Percentiles rank a stretch among this genome's conserved stretches.
phyloP scores from a whole-genome alignment of 2,113 vertebrate genomes.

The Mobula birostris region DNA sequence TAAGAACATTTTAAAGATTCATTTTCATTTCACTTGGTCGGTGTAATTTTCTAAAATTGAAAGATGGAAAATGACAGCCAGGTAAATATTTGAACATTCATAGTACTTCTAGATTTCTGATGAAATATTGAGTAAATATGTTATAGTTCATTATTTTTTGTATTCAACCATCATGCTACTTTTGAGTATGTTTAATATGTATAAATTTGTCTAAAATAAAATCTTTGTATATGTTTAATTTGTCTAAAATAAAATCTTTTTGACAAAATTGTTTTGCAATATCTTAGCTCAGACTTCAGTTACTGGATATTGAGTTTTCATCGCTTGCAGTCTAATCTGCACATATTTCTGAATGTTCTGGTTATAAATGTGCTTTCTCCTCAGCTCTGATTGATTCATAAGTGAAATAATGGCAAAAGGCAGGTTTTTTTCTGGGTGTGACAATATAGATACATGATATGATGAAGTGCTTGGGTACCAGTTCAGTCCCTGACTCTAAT shows the following conservation, averaged over 20 bases:
- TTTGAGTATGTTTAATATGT: not conserved
- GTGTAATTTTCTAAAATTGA: not conserved
- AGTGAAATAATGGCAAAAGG: not conserved
- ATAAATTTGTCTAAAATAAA: not conserved
- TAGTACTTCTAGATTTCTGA: not conserved
- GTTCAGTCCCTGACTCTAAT: slow-evolving; percentile 22
- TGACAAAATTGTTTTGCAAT: not conserved
- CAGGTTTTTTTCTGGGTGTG: not conserved
- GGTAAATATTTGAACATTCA: not conserved
- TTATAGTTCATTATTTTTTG: slow-evolving; percentile 8
- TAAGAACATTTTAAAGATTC: not conserved
- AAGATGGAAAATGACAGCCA: not conserved
- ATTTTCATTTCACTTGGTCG: not conserved
- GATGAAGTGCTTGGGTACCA: not conserved
- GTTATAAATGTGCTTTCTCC: not conserved
- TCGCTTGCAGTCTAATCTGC: not conserved
- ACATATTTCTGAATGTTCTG: not conserved
- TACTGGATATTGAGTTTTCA: not conserved
- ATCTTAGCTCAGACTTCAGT: not conserved
- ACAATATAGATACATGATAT: not conserved
- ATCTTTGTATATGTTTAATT: too few species aligned
- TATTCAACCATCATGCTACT: not conserved
- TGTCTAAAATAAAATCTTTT: not conserved
- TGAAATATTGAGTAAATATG: not conserved
- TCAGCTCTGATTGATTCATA: not conserved